phyloP scores from a whole-genome alignment of 2,888 invertebrate species.

The Lasioglossum calceatum region DNA sequence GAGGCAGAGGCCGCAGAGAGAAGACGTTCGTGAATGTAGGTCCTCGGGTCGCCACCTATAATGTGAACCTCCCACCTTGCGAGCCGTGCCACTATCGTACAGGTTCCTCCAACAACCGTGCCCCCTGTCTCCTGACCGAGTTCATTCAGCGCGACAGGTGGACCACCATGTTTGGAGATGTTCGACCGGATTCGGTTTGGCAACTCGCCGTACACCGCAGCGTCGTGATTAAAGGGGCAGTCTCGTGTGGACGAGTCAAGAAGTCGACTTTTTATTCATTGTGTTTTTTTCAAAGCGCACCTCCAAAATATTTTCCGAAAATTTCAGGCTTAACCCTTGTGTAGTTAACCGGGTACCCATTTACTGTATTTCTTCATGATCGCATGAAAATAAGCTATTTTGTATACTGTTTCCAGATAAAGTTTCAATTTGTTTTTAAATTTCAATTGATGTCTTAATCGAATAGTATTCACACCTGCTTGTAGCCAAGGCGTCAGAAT shows the following conservation, averaged over 20 bases:
- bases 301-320: too few species aligned
- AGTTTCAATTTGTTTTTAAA: too few species aligned
- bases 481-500: too few species aligned
- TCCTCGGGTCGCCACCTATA: conserved; percentile 81
- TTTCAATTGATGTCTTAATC: too few species aligned
- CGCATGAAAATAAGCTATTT: too few species aligned
- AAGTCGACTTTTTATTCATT: neutral
- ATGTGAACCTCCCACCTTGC: conserved; percentile 71
- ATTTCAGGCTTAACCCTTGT: too few species aligned
- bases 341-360: too few species aligned
- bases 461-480: too few species aligned
- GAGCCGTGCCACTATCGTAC: conserved; percentile 51
- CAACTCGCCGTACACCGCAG: neutral
- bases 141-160: conserved; percentile 71
- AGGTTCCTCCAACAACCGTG: conserved; percentile 59
- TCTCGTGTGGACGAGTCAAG: neutral
- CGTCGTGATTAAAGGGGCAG: too few species aligned
- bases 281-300: neutral
- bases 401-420: too few species aligned
- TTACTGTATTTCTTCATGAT: too few species aligned
- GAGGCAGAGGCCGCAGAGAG: conserved; percentile 43
- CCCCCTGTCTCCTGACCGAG: conserved; percentile 42
- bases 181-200: neutral
- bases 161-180: conserved; percentile 57
- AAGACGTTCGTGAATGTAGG: conserved; percentile 79